Percentiles rank a stretch among this genome's conserved stretches.
Evolutionary conservation across 1,140 invertebrate genomes (phyloP).

Genomic region (Atopsyche davidsoni): DNA sequence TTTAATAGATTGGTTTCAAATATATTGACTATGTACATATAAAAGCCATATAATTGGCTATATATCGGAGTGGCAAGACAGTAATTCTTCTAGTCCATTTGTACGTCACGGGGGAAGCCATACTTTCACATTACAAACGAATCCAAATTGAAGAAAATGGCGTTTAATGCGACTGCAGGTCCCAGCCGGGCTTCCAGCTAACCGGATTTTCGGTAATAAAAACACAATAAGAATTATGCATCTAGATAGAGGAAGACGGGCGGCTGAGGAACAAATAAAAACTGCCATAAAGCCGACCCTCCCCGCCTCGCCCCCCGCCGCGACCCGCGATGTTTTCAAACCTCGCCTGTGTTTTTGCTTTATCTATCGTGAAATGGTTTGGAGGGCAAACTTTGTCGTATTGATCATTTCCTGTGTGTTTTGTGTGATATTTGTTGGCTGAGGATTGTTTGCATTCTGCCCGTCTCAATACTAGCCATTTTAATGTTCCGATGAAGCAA

Average conservation of each 20-base stretch:
- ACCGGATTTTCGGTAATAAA: constrained; percentile 30
- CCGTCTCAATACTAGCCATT: too few relatives aligned
- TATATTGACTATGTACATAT: too few relatives aligned
- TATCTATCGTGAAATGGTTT: constrained; percentile 29
- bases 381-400: constrained; percentile 15
- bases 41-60: too few relatives aligned
- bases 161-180: background rate
- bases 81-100: too few relatives aligned
- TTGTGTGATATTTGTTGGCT: constrained; percentile 16
- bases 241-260: constrained; percentile 23
- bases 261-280: constrained; percentile 27
- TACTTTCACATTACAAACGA: background rate
- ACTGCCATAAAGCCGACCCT: constrained; percentile 26
- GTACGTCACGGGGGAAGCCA: too few relatives aligned
- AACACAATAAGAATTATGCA: constrained; percentile 31
- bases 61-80: too few relatives aligned
- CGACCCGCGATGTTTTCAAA: constrained; percentile 24
- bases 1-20: too few relatives aligned
- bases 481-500: too few relatives aligned
- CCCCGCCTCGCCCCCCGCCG: constrained; percentile 19
- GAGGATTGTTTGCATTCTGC: too few relatives aligned
- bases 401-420: constrained; percentile 13
- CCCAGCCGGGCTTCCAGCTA: constrained; percentile 9
- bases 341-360: constrained; percentile 27
- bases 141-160: background rate